These are phyloP conservation scores for Colletes gigas DNA, from an alignment of 1,140 invertebrate species.

Conservation along the genomic window DNA sequence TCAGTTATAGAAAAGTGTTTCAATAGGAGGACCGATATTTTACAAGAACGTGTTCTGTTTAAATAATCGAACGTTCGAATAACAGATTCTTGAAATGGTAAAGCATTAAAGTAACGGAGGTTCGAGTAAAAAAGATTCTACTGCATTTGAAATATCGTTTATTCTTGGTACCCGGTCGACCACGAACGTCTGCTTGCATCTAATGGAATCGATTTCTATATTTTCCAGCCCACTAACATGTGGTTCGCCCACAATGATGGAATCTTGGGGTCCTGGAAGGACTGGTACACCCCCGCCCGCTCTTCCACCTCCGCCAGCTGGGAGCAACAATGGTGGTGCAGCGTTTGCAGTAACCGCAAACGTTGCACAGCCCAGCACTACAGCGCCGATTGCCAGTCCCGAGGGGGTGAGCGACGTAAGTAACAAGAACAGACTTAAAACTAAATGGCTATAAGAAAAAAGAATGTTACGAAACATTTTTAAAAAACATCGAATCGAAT, in stretches of 20 bases:
- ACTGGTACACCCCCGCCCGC: slow-evolving; percentile 73
- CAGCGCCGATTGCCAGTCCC: slow-evolving; percentile 81
- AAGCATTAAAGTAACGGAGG: no score
- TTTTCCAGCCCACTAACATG: slow-evolving; percentile 81
- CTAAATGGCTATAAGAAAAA: slow-evolving; percentile 22
- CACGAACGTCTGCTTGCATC: neutral
- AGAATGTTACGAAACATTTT: neutral
- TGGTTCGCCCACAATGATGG: slow-evolving; percentile 80
- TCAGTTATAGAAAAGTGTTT: no score
- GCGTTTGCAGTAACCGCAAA: slow-evolving; percentile 63
- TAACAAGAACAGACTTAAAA: slow-evolving; percentile 8
- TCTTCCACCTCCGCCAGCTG: slow-evolving; percentile 67
- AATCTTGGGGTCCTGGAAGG: slow-evolving; percentile 76
- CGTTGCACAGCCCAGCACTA: slow-evolving; percentile 65
- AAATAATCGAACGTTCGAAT: no score
- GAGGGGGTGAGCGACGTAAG: slow-evolving; percentile 80
- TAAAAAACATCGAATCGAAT: no score
- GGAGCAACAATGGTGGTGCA: slow-evolving; percentile 67
- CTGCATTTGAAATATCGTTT: neutral
- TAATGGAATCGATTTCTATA: slow-evolving; percentile 38
- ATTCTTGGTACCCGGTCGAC: neutral
- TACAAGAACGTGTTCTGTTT: no score
- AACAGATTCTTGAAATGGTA: no score
- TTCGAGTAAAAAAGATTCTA: no score
- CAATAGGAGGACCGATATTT: no score